Base-by-base conservation (phyloP, 2,888 invertebrate genomes). In the Aporophyla lueneburgensis region DNA sequence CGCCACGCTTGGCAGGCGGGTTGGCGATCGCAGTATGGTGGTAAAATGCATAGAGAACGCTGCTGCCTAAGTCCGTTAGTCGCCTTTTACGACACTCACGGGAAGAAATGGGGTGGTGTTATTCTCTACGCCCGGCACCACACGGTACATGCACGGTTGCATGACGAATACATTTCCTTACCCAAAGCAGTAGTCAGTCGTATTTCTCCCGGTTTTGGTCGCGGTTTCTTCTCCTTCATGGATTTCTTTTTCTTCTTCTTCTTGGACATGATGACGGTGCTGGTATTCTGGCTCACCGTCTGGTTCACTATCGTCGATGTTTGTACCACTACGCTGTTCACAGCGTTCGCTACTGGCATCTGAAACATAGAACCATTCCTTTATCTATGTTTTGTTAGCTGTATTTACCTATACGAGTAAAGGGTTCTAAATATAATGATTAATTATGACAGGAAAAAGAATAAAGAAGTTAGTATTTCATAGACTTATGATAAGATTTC, bases 131-230 rank as follows among this genome's bases (percentile, higher is more conserved):
- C n/a, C n/a, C n/a, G n/a, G n/a, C n/a, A n/a, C n/a, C n/a, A n/a
- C n/a, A n/a, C n/a, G n/a, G n/a, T n/a, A n/a, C n/a, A n/a, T n/a
- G n/a, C n/a, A n/a, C n/a, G n/a, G n/a, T n/a, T n/a, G n/a, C n/a
- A n/a, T 46, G 43, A 46, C 16, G 49, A 51, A 51, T 1, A 16
- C 49, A 51, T 5, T 16, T 59, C 10, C 33, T 33, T 49, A 96
- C 96, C 96, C 70, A 97, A 93, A 14, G 98, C 98, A 5, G 98
- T 98, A 16, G 98, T 98, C 49, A 98, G 95, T 56, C 98, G 97
- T 87, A 98, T 98, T 94, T 98, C 98, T 0, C 98, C 98, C 0
- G 98, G 98, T 89, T 98, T 98, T 0, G 98, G 98, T 67, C 98
- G 95, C n/a, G 98, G 98, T 88, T 98, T 98, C 93, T 98, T 98